These are phyloP conservation scores for Drosophila kanekoi DNA, from an alignment of 2,888 invertebrate species.

Conservation along the genomic window DNA sequence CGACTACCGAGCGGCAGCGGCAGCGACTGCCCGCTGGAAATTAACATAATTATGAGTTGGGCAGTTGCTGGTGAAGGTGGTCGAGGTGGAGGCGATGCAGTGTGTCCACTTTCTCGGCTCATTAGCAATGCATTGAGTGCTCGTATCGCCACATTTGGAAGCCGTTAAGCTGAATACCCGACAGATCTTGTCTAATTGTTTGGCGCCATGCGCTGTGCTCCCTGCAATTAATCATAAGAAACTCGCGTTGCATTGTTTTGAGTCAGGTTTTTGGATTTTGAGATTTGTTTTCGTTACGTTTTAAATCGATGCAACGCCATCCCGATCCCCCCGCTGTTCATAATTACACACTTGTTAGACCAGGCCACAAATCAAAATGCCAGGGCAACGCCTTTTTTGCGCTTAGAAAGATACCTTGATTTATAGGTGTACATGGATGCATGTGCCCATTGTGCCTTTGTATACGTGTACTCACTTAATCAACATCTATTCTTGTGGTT, in stretches of 20 bases:
- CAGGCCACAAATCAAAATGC: constrained; percentile 81
- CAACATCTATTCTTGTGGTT: constrained; percentile 46
- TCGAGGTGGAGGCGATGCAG: constrained; percentile 10
- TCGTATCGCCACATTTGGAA: constrained; percentile 66
- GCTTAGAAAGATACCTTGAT: constrained; percentile 63
- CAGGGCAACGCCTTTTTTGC: constrained; percentile 70
- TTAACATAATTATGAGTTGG: constrained; percentile 81
- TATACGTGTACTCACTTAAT: constrained; percentile 56
- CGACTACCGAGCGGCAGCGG: constrained; percentile 64
- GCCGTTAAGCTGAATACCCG: constrained; percentile 61
- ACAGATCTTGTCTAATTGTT: constrained; percentile 70
- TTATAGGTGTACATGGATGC: constrained; percentile 45
- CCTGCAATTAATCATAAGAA: constrained; percentile 68
- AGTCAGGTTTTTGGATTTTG: neutral
- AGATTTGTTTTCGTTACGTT: constrained; percentile 71
- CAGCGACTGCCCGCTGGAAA: constrained; percentile 45
- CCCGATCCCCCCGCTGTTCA: constrained; percentile 37
- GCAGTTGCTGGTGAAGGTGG: neutral
- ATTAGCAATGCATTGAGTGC: constrained; percentile 77
- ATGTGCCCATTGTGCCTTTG: neutral
- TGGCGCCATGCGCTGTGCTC: constrained; percentile 66
- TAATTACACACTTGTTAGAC: constrained; percentile 82
- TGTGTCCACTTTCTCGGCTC: constrained; percentile 73
- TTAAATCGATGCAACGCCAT: constrained; percentile 69
- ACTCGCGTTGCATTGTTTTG: constrained; percentile 29